Evolutionary conservation across 2,113 vertebrate species (phyloP), one percentile per base, ranked within the genome.

Genomic region (Hemicordylus capensis): DNA sequence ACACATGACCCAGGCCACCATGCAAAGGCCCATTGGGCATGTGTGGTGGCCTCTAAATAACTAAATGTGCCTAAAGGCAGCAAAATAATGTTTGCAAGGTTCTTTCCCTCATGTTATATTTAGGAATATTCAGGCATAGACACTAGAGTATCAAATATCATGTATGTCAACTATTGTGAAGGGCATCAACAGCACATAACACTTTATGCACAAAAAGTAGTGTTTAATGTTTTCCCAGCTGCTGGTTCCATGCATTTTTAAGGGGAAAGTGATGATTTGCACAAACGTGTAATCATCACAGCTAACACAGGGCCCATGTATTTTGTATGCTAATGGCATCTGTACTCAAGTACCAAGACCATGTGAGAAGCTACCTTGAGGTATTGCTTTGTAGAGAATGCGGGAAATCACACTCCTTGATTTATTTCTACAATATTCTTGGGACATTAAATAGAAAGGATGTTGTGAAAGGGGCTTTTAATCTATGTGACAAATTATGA

Each of bases 401-500:
- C 28, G 22, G 85, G 76, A 66, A 79, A 89, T 88, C 90, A 80
- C 83, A 88, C 80, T 74, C 80, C 83, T 67, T 48, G 90, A 92
- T 80, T 93, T 85, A 94, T 34, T 48, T 93, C 88, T 93, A 93
- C 66, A 74, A 93, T 74, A 19, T 67, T 85, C 63, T 94, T 81
- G 86, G 90, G 86, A 91, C 76, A 91, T 75, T n/a, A 91, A 94
- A 72, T 37, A 93, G 91, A 92, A 76, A 66, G 95, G 89, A 94
- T 95, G 94, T 95, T 83, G 37, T 82, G 87, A 89, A 91, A 95
- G 93, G 79, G 61, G 51, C 85, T 95, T 94, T 96, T 93, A 93
- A 96, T 95, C 91, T 92, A 81, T 87, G 90, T 95, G 94, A 96
- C 93, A 93, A 95, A 96, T 92, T 93, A 91, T 91, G 90, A 95